phyloP scores from a whole-genome alignment of 2,797 vertebrate genomes.

The Cossypha dichroa region DNA sequence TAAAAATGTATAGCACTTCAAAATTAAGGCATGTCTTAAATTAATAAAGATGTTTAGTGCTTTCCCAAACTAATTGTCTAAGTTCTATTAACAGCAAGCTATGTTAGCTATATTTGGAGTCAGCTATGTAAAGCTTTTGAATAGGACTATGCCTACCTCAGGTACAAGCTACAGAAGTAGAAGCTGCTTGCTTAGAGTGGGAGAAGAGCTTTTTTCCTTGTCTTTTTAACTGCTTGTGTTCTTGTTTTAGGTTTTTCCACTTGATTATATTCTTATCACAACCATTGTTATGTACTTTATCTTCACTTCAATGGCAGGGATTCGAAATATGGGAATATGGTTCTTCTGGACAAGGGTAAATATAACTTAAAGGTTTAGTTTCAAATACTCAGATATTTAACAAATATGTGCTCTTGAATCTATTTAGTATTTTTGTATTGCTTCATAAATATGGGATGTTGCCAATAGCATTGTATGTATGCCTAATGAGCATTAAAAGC shows the following conservation, averaged over 20 bases:
- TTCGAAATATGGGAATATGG: slow-evolving; percentile 98
- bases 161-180: neutral
- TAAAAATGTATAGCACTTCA: neutral
- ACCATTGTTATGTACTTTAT: slow-evolving; percentile 97
- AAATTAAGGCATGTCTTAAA: neutral
- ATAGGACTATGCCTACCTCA: neutral
- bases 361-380: neutral
- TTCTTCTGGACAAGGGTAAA: slow-evolving; percentile 98
- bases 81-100: neutral
- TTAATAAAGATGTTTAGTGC: neutral
- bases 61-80: neutral
- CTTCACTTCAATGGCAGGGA: slow-evolving; percentile 98
- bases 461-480: neutral
- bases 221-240: neutral
- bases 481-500: neutral
- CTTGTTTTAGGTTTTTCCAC: slow-evolving; percentile 89
- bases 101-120: neutral
- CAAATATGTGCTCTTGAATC: neutral
- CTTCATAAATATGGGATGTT: neutral
- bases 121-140: neutral
- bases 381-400: neutral
- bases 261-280: slow-evolving; percentile 97
- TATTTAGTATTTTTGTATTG: neutral
- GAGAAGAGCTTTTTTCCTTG: neutral
- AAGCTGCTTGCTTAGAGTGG: neutral